Evolutionary conservation across 2,797 vertebrate species (phyloP).

Genomic region (Pogonophryne albipinna): DNA sequence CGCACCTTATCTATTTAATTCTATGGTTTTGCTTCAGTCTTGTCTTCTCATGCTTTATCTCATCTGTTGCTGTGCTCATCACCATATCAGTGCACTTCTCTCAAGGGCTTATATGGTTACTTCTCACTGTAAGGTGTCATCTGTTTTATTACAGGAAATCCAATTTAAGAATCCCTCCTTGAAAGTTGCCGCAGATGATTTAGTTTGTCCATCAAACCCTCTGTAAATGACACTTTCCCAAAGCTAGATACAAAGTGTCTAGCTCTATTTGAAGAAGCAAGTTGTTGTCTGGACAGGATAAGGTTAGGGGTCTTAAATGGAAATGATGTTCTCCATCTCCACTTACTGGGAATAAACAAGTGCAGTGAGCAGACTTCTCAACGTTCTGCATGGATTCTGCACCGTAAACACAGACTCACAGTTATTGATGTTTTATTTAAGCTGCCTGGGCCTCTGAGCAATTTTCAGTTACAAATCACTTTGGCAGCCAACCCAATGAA

Average conservation of each 20-base stretch:
- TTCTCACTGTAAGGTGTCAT: neutral
- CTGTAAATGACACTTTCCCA: neutral
- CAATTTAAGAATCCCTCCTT: neutral
- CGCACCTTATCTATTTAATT: constrained; percentile 4
- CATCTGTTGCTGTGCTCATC: constrained; percentile 6
- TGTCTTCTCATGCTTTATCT: neutral
- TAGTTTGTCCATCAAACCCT: neutral
- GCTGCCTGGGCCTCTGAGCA: neutral
- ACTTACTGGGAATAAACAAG: neutral
- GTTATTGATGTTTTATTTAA: neutral
- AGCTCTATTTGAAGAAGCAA: neutral
- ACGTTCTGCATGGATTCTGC: neutral
- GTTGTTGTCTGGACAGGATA: neutral
- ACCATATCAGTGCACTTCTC: neutral
- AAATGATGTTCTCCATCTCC: neutral
- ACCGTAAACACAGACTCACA: neutral
- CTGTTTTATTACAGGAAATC: constrained; percentile 10
- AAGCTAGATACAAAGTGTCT: neutral
- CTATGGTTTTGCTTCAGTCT: neutral
- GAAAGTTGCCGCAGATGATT: neutral
- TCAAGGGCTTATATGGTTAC: neutral
- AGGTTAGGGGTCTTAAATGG: neutral
- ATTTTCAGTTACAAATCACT: neutral
- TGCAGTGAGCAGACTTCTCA: neutral
- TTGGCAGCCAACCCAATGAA: neutral